phyloP scores from a whole-genome alignment of 2,888 invertebrate species.

The Watsonalla cultraria region DNA sequence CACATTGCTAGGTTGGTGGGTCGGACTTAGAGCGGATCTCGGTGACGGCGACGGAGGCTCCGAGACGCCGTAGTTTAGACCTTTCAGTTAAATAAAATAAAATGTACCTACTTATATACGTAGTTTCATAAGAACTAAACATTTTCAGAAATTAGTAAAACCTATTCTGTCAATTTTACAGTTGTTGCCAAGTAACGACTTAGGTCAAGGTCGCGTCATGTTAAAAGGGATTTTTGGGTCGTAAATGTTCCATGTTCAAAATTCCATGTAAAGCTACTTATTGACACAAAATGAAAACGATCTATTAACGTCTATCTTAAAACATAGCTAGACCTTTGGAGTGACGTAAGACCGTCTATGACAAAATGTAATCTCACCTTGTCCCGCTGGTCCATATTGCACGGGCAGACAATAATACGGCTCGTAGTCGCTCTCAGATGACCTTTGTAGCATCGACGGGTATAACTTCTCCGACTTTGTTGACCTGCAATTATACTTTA shows the following conservation, averaged over 20 bases:
- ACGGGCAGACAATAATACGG: slow-evolving; percentile 92
- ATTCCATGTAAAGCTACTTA: too few relatives aligned
- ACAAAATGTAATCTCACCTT: slow-evolving; percentile 68
- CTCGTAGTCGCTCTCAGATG: slow-evolving; percentile 90
- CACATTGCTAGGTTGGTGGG: slow-evolving; percentile 65
- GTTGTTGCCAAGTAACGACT: too few relatives aligned
- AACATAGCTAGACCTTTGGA: too few relatives aligned
- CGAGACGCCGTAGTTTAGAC: slow-evolving; percentile 70
- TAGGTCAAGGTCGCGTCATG: too few relatives aligned
- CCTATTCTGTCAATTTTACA: too few relatives aligned
- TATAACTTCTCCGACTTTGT: slow-evolving; percentile 97
- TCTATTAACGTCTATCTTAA: too few relatives aligned
- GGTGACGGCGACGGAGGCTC: slow-evolving; percentile 75
- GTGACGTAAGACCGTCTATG: not conserved
- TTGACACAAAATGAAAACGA: too few relatives aligned
- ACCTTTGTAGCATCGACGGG: slow-evolving; percentile 92
- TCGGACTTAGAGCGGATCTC: slow-evolving; percentile 69
- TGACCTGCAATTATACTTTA: slow-evolving; percentile 80
- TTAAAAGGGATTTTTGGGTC: too few relatives aligned
- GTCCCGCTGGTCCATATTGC: slow-evolving; percentile 77
- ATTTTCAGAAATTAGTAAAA: too few relatives aligned
- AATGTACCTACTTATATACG: too few relatives aligned
- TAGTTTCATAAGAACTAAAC: too few relatives aligned
- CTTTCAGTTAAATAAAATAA: slow-evolving; percentile 23
- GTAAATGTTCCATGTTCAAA: too few relatives aligned